phyloP scores from a whole-genome alignment of 2,797 vertebrate genomes.

The Rallus crepitans region DNA sequence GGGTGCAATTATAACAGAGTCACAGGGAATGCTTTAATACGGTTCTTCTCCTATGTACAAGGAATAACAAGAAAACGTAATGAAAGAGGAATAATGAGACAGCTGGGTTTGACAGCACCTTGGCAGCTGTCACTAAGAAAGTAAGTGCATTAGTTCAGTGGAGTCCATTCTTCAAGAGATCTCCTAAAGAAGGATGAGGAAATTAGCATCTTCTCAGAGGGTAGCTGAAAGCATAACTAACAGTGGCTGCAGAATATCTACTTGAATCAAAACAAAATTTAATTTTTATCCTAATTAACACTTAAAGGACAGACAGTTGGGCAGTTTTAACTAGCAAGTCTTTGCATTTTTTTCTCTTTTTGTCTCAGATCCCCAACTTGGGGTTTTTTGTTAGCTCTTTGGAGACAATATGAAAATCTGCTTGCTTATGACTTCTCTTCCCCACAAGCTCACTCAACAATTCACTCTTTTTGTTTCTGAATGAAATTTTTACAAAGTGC shows the following conservation, averaged over 20 bases:
- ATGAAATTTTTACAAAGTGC: conserved; percentile 7
- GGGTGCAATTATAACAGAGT: conserved; percentile 60
- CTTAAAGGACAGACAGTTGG: conserved; percentile 24
- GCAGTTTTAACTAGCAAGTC: background rate
- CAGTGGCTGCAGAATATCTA: conserved; percentile 12
- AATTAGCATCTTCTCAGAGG: conserved; percentile 59
- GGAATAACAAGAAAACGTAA: conserved; percentile 68
- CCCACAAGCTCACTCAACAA: background rate
- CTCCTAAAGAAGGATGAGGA: conserved; percentile 50
- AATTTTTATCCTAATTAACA: conserved; percentile 53
- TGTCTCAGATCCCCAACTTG: background rate
- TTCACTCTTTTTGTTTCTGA: background rate
- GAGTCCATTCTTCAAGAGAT: conserved; percentile 23
- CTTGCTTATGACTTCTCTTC: background rate
- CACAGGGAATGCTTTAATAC: conserved; percentile 57
- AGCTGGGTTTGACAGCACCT: conserved; percentile 68
- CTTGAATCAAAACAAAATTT: conserved; percentile 50
- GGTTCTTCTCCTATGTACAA: conserved; percentile 51
- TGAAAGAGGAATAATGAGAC: conserved; percentile 63
- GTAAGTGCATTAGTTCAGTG: conserved; percentile 40
- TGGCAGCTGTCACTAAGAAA: conserved; percentile 72
- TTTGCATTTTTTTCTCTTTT: background rate
- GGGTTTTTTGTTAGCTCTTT: background rate
- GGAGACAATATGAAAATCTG: background rate
- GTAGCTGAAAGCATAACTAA: conserved; percentile 25